Base-by-base conservation (phyloP, 2,797 vertebrate genomes). In the Tapirus indicus region DNA sequence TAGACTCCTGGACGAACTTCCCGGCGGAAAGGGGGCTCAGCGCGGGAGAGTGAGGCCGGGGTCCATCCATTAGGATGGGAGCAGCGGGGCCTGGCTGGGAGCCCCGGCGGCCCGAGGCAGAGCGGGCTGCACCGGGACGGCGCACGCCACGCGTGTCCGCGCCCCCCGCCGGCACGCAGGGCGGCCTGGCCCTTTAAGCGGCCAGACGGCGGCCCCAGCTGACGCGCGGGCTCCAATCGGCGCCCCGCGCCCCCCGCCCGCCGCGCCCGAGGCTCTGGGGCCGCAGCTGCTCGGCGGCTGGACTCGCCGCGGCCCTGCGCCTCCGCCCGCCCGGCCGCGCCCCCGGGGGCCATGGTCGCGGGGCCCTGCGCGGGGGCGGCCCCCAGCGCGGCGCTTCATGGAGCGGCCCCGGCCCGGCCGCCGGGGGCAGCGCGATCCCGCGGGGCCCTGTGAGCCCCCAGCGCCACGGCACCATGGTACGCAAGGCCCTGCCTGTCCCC, bases 401-500 rank as follows among this genome's bases (percentile, higher is more conserved):
- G 98, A 97, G 98, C 97, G 94, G 97, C 97, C 97, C 94, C 60
- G 97, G 96, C 97, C 96, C 56, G 97, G 98, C 97, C 97, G 93
- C 97, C 97, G 96, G 97, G 97, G 97, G 96, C 97, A 96, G 91
- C 97, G 95, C 97, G 95, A 96, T 89, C 94, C 93, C 86, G 94
- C 95, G 79, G 97, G 95, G 99, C 99, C 99, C 99, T 99, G 98
- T 98, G 95, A 99, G 99, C 99, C 98, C 98, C 99, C 98, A 98
- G 99, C 98, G 99, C 98, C 99, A 98, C 99, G 99, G 99, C 99
- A 99, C 99, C 99, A 99, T 99, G 99, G 99, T 99, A 99, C 93
- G 98, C 97, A 56, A 91, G 96, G 95, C 96, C 97, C 97, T 88
- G 95, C 97, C 97, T 97, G 95, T 96, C 96, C 96, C 94, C 84